phyloP scores from a whole-genome alignment of 2,888 invertebrate species.

The Cephus nigrinus region DNA sequence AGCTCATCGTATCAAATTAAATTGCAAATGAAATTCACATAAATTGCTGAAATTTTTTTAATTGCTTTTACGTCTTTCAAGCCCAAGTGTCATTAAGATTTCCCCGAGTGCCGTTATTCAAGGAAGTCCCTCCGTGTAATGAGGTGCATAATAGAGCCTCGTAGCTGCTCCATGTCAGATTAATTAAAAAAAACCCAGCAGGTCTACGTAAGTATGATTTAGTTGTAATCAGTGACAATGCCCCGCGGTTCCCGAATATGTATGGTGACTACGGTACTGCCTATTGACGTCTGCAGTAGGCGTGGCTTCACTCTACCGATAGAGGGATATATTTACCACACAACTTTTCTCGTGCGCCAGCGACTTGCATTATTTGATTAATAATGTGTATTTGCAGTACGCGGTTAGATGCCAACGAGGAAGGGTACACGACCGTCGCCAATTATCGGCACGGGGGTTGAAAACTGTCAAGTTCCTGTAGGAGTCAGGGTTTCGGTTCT shows the following conservation, averaged over 20 bases:
- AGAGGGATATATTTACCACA: constrained; percentile 60
- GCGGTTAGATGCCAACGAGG: constrained; percentile 51
- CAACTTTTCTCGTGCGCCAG: constrained; percentile 37
- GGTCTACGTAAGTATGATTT: neutral
- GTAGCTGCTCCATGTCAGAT: neutral
- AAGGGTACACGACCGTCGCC: constrained; percentile 47
- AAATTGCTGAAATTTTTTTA: neutral
- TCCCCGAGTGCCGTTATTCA: neutral
- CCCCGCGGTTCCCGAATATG: neutral
- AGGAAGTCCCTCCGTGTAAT: neutral
- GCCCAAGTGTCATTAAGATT: neutral
- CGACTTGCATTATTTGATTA: constrained; percentile 50
- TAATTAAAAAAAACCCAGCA: neutral
- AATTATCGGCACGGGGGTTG: constrained; percentile 52
- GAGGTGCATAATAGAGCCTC: neutral
- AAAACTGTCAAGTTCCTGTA: neutral
- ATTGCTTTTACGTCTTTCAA: neutral
- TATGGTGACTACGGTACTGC: constrained; percentile 51
- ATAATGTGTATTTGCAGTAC: constrained; percentile 56
- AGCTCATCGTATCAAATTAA: neutral
- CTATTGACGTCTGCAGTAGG: constrained; percentile 67
- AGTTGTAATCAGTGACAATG: neutral
- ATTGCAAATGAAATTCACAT: neutral
- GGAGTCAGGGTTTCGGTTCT: neutral
- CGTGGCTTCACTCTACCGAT: constrained; percentile 58